Conservation (phyloP, 2,797 vertebrate species). For the Falco columbarius region DNA sequence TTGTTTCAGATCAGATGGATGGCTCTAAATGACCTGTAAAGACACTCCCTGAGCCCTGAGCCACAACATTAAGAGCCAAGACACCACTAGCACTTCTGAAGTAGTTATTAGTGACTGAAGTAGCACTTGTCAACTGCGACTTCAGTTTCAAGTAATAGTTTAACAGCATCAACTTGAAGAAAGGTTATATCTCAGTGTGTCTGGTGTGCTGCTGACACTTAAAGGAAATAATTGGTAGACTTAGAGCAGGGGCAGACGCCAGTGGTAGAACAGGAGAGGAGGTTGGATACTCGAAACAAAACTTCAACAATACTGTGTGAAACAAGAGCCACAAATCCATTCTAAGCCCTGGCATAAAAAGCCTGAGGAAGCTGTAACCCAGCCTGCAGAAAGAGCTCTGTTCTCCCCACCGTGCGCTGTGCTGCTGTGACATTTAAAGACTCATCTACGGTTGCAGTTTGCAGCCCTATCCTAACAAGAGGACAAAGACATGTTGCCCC, state of each 20-base stretch:
- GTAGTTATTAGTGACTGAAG: conserved; percentile 81
- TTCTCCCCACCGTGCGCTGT: not conserved
- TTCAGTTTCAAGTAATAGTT: conserved; percentile 79
- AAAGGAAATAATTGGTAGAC: conserved; percentile 79
- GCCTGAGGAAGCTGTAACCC: not conserved
- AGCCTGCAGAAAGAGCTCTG: not conserved
- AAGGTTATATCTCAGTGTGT: conserved; percentile 74
- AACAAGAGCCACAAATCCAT: not conserved
- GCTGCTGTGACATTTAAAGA: not conserved
- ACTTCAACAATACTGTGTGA: not conserved
- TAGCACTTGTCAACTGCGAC: conserved; percentile 74
- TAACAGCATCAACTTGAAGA: conserved; percentile 73
- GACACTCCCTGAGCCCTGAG: conserved; percentile 72
- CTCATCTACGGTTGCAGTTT: not conserved
- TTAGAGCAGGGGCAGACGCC: conserved; percentile 55
- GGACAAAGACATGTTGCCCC: not conserved
- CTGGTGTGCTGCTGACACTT: conserved; percentile 73
- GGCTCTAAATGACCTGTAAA: conserved; percentile 80
- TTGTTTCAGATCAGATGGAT: conserved; percentile 76
- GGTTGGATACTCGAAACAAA: not conserved
- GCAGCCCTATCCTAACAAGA: not conserved
- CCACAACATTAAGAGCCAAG: conserved; percentile 71
- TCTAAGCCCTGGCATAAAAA: not conserved
- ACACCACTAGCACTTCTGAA: conserved; percentile 71
- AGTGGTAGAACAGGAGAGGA: conserved; percentile 30